These are phyloP conservation scores for Melanargia galathea DNA, from an alignment of 2,888 invertebrate species.

Conservation along the genomic window DNA sequence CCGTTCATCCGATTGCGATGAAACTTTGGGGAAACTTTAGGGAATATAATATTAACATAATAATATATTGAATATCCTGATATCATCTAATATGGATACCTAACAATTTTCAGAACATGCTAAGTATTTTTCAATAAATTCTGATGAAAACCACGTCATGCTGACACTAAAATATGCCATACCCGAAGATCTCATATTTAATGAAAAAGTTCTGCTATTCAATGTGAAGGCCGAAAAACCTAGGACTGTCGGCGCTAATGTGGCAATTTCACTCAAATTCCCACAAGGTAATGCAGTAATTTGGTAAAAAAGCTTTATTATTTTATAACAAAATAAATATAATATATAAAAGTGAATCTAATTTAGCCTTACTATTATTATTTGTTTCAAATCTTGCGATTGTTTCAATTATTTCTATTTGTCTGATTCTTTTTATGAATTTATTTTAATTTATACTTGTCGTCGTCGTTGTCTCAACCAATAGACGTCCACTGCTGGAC, in stretches of 20 bases:
- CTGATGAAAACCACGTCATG: constrained; percentile 44
- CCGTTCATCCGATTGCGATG: too few relatives aligned
- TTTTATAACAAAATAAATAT: neutral
- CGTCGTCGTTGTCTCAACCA: too few relatives aligned
- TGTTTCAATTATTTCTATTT: too few relatives aligned
- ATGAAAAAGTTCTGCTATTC: constrained; percentile 60
- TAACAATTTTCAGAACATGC: constrained; percentile 54
- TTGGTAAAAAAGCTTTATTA: neutral
- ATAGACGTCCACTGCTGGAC: too few relatives aligned
- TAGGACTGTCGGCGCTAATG: constrained; percentile 62
- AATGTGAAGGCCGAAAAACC: constrained; percentile 60
- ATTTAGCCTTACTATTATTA: too few relatives aligned
- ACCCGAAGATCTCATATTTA: constrained; percentile 61
- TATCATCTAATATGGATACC: neutral
- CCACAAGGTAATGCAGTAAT: constrained; percentile 56
- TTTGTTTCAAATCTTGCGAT: too few relatives aligned
- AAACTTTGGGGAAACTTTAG: too few relatives aligned
- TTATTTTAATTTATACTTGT: too few relatives aligned
- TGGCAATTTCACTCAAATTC: constrained; percentile 57
- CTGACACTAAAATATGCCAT: constrained; percentile 49
- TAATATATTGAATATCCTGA: neutral
- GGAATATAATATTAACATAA: neutral
- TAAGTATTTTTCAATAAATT: constrained; percentile 52
- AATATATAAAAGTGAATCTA: too few relatives aligned
- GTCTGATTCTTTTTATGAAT: too few relatives aligned